Conservation (phyloP, 1,140 invertebrate species). For the Papilio polyxenes region DNA sequence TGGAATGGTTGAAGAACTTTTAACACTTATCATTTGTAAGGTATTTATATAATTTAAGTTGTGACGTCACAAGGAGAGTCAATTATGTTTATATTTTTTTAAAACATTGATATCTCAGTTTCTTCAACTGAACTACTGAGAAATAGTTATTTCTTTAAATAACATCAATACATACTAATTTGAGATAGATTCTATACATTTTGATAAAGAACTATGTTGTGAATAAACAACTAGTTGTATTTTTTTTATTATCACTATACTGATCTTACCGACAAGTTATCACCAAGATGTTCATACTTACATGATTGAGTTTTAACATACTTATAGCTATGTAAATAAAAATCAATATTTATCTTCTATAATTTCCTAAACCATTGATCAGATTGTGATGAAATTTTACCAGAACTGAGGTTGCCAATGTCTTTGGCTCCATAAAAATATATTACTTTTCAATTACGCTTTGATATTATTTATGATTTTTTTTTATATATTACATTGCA, state of each 20-base stretch:
- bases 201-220: slow-evolving; percentile 35
- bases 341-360: neutral
- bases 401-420: neutral
- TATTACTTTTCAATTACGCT: neutral
- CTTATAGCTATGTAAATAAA: slow-evolving; percentile 22
- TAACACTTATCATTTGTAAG: slow-evolving; percentile 1
- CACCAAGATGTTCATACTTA: slow-evolving; percentile 37
- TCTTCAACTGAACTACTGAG: slow-evolving; percentile 12
- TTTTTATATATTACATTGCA: neutral
- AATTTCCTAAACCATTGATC: neutral
- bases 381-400: neutral
- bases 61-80: neutral
- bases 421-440: neutral
- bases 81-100: neutral
- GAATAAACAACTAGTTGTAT: slow-evolving; percentile 19
- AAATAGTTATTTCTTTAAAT: slow-evolving; percentile 11
- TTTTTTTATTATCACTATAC: slow-evolving; percentile 32
- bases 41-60: slow-evolving; percentile 24
- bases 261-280: slow-evolving; percentile 37
- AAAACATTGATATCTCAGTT: slow-evolving; percentile 17
- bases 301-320: slow-evolving; percentile 33
- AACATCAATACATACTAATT: slow-evolving; percentile 23
- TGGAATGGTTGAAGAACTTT: slow-evolving; percentile 33
- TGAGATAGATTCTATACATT: slow-evolving; percentile 34
- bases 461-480: neutral